Evolutionary conservation across 1,140 invertebrate genomes (phyloP).

Genomic region (Drosophila burlai): DNA sequence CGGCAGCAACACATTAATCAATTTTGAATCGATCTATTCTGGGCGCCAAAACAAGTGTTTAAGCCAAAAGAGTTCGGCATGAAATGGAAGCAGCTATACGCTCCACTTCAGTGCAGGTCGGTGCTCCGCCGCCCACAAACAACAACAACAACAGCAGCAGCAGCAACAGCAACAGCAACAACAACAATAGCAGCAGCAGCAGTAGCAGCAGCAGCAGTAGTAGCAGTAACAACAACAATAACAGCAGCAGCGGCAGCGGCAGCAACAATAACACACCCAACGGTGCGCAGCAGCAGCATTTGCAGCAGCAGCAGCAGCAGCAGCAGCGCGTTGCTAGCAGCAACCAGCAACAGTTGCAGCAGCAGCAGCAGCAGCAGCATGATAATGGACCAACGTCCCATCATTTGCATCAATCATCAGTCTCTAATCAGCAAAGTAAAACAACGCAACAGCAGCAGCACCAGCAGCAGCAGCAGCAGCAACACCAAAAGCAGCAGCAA

Average conservation of each 20-base stretch:
- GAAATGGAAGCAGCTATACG: constrained; percentile 86
- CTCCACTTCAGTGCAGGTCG: constrained; percentile 85
- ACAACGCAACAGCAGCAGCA: constrained; percentile 57
- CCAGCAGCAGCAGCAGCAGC: constrained; percentile 53
- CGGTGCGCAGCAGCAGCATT: constrained; percentile 68
- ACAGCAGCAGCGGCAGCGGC: constrained; percentile 39
- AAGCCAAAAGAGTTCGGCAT: constrained; percentile 85
- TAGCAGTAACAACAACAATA: constrained; percentile 38
- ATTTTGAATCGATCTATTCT: constrained; percentile 48
- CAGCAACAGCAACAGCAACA: constrained; percentile 52
- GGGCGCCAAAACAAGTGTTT: constrained; percentile 81
- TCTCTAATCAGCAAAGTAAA: constrained; percentile 73
- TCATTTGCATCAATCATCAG: constrained; percentile 74
- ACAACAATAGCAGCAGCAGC: constrained; percentile 36
- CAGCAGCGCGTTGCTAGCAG: constrained; percentile 65
- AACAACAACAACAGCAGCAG: constrained; percentile 72
- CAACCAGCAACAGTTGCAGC: constrained; percentile 72
- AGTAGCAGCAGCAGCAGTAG: constrained; percentile 56
- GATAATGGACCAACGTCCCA: constrained; percentile 84
- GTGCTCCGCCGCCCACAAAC: constrained; percentile 83
- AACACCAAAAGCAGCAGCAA: constrained; percentile 59
- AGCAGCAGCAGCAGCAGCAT: constrained; percentile 68
- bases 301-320: constrained; percentile 54
- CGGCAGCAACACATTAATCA: constrained; percentile 27
- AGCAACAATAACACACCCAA: constrained; percentile 60